A percentile compares a stretch with the other conserved stretches of the same genome.
These are phyloP conservation scores for Urechis unicinctus DNA, from an alignment of 2,888 invertebrate genomes.

Conservation along the genomic window DNA sequence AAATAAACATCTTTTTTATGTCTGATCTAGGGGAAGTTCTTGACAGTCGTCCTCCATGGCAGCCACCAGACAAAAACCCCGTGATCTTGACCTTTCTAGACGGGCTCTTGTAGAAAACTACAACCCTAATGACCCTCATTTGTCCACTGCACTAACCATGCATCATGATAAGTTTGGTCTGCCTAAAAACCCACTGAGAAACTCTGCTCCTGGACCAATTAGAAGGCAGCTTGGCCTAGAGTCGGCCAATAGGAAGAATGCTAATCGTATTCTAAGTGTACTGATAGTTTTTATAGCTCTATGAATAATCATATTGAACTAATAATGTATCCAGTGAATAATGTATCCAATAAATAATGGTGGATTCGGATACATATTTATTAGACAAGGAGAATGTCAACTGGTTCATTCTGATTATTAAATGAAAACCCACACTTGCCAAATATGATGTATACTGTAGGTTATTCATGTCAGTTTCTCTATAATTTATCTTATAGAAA, in stretches of 20 bases:
- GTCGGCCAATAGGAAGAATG: background rate
- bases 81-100: slow-evolving; percentile 34
- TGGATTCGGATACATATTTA: no score
- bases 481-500: no score
- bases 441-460: no score
- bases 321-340: no score
- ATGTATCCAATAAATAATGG: no score
- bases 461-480: no score
- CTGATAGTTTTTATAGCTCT: no score
- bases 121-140: slow-evolving; percentile 40
- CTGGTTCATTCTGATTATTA: no score
- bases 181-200: slow-evolving; percentile 16
- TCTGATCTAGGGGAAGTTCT: slow-evolving; percentile 13
- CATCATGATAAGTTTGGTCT: slow-evolving; percentile 42
- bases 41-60: slow-evolving; percentile 35
- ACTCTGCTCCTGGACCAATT: slow-evolving; percentile 5
- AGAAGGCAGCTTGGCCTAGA: background rate
- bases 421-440: no score
- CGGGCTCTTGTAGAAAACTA: slow-evolving; percentile 33
- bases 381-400: no score
- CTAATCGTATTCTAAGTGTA: background rate
- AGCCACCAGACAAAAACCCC: slow-evolving; percentile 35
- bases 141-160: slow-evolving; percentile 29
- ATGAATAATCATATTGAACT: no score
- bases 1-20: no score